Evolutionary conservation across 2,888 invertebrate genomes (phyloP).

Genomic region (Dryobota labecula): DNA sequence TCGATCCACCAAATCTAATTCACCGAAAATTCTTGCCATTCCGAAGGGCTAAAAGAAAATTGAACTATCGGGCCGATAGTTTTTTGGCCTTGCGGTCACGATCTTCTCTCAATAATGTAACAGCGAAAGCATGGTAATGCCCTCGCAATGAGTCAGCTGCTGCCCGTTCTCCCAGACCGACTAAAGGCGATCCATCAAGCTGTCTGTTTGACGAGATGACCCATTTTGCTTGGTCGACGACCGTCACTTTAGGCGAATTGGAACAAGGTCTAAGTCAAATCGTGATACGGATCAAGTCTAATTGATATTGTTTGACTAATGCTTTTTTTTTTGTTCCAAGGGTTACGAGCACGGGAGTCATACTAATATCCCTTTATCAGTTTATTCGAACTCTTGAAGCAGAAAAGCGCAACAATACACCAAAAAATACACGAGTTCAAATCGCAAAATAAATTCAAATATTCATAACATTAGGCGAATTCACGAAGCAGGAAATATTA

Average conservation of each 20-base stretch:
- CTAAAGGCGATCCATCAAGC: constrained; percentile 75
- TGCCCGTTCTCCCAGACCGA: constrained; percentile 50
- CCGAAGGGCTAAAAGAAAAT: constrained; percentile 33
- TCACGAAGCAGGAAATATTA: constrained; percentile 58
- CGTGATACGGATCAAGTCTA: constrained; percentile 46
- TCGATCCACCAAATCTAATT: neutral
- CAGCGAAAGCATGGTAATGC: constrained; percentile 69
- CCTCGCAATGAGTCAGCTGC: constrained; percentile 74
- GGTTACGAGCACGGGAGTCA: neutral
- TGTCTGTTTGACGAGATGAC: constrained; percentile 74
- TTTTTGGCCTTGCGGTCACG: constrained; percentile 35
- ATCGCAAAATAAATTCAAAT: constrained; percentile 30
- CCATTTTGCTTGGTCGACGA: constrained; percentile 66
- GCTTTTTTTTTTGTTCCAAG: constrained; percentile 16
- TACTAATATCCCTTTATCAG: neutral
- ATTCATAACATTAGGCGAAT: constrained; percentile 44
- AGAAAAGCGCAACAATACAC: constrained; percentile 8
- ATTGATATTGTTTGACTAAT: constrained; percentile 47
- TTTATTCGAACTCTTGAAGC: neutral
- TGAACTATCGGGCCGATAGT: constrained; percentile 20
- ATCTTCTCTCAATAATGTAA: constrained; percentile 57
- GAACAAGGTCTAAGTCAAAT: constrained; percentile 53
- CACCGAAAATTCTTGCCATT: constrained; percentile 17
- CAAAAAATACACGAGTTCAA: neutral
- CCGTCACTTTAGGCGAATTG: constrained; percentile 54